Evolutionary conservation across 2,888 invertebrate species (phyloP).

Genomic region (Drosophila histrio): DNA sequence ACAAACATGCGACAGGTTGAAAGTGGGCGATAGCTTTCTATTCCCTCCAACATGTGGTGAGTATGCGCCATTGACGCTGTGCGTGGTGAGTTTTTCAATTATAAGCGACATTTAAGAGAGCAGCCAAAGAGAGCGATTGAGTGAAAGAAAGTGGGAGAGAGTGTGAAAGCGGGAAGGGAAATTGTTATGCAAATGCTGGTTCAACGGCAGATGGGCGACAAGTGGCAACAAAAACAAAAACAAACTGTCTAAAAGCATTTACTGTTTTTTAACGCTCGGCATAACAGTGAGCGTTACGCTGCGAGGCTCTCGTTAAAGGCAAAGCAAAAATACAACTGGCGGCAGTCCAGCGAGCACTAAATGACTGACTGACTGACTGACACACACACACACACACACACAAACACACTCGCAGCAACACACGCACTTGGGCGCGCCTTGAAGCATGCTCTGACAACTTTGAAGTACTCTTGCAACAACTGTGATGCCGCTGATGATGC

Average conservation of each 20-base stretch:
- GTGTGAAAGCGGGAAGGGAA: neutral
- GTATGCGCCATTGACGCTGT: constrained; percentile 12
- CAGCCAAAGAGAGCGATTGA: constrained; percentile 3
- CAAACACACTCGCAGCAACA: neutral
- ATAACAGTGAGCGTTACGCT: constrained; percentile 38
- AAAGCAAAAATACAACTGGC: constrained; percentile 12
- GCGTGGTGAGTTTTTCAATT: constrained; percentile 29
- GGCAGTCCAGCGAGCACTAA: constrained; percentile 46
- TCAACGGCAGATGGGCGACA: constrained; percentile 19
- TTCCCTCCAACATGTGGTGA: constrained; percentile 8
- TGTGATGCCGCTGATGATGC: constrained; percentile 11
- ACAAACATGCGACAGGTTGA: constrained; percentile 53
- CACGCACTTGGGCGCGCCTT: constrained; percentile 62
- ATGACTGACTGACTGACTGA: constrained; percentile 17
- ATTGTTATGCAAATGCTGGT: constrained; percentile 42
- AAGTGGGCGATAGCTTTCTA: constrained; percentile 14
- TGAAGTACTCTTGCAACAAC: constrained; percentile 66
- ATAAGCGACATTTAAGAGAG: constrained; percentile 21
- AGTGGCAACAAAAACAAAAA: constrained; percentile 18
- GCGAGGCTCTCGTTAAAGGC: constrained; percentile 28
- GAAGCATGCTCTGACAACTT: constrained; percentile 73
- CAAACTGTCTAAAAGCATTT: constrained; percentile 53
- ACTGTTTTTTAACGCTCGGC: constrained; percentile 46
- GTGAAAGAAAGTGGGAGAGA: neutral
- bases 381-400: neutral